Conservation (phyloP, 2,113 vertebrate species). For the Piprites chloris region DNA sequence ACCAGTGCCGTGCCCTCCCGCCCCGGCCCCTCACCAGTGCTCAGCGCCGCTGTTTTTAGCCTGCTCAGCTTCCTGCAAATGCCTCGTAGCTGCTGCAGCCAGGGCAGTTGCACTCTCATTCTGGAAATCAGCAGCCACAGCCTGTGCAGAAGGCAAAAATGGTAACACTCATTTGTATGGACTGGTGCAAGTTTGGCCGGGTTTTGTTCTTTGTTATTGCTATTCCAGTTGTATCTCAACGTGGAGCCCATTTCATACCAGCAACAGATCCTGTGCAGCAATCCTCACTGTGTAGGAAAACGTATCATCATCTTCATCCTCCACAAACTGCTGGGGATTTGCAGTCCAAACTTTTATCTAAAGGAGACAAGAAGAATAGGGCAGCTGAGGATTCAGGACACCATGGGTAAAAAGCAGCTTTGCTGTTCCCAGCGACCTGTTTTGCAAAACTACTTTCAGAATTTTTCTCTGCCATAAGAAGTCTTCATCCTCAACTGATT, state of each 20-base stretch:
- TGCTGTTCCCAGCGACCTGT: neutral
- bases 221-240: neutral
- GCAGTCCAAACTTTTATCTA: constrained; percentile 98
- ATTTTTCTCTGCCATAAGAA: neutral
- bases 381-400: neutral
- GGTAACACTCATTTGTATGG: neutral
- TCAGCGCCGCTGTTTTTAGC: constrained; percentile 83
- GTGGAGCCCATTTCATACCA: constrained; percentile 76
- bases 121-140: constrained; percentile 95
- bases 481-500: neutral
- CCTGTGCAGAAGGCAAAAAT: constrained; percentile 71
- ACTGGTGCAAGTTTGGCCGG: neutral
- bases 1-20: rapidly evolving
- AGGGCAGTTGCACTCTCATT: constrained; percentile 94
- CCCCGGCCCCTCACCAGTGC: constrained; percentile 68
- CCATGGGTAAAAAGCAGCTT: neutral
- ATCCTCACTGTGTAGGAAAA: constrained; percentile 98
- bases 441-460: neutral
- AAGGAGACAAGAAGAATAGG: neutral
- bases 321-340: constrained; percentile 97
- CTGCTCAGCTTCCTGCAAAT: constrained; percentile 95
- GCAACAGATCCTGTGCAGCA: constrained; percentile 92
- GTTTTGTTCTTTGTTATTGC: neutral
- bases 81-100: constrained; percentile 91
- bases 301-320: constrained; percentile 97